Base-by-base conservation (phyloP, 1,140 invertebrate species). In the Drosophila sturtevanti region DNA sequence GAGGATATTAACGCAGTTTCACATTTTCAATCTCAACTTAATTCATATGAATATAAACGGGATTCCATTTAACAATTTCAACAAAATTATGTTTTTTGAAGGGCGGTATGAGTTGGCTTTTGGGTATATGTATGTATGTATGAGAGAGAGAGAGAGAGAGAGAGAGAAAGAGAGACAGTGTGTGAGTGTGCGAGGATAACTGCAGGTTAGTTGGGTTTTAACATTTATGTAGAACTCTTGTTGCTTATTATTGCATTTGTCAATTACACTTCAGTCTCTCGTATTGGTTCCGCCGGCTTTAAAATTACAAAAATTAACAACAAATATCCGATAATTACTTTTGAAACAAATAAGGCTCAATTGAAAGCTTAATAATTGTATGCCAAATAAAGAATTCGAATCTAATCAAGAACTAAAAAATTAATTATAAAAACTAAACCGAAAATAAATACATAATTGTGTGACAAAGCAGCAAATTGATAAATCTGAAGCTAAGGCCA, bases 201-300 rank as follows among this genome's bases (percentile, higher is more conserved):
- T 67, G 58, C 27, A 41, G 68, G 55, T 75, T 86, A 74, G 65
- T 78, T 86, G 65, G 14, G 60, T 67, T 64, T 38, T 70, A 89
- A 63, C 67, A 60, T 35, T 62, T 79, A 70, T 69, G 73, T 63
- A 65, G 59, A 61, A 44, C 59, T 41, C 52, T 66, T 82, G 73
- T 61, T 78, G 66, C 63, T 77, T 72, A 54, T 85, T 77, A 72
- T 80, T 82, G 72, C 56, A 78, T 79, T 55, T 86, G 72, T 90
- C 65, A 85, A 92, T 93, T 93, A 93, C 92, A 93, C 93, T 92
- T 93, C 93, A 94, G 94, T 95, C 94, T 95, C 94, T 94, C 94
- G 94, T 93, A 95, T 95, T 93, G 94, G 94, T 94, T 95, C 94
- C 93, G 94, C 94, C 93, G 94, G 94, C 94, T 95, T 91, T 79